These are phyloP conservation scores for Drosophila gunungcola DNA, from an alignment of 1,140 invertebrate genomes.

Conservation along the genomic window DNA sequence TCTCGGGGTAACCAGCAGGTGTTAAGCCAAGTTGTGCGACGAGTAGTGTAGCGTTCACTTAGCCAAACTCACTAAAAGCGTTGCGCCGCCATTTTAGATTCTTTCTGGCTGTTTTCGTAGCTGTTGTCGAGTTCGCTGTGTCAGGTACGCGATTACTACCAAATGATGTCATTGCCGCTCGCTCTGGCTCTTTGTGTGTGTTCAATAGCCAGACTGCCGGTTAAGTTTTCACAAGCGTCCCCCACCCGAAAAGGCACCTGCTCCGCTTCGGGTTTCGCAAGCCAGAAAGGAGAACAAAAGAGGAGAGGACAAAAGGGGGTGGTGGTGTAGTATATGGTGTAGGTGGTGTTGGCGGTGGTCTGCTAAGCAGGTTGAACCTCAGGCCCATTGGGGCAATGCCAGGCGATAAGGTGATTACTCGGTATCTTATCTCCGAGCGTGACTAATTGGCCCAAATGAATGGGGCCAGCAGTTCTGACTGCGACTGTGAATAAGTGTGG, in stretches of 20 bases:
- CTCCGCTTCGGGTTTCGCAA: conserved; percentile 46
- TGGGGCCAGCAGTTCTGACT: conserved; percentile 28
- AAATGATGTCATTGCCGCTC: conserved; percentile 77
- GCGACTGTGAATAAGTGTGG: conserved; percentile 28
- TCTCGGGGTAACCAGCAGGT: conserved; percentile 28
- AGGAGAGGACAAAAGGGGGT: too few relatives aligned
- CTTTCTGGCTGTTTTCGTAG: conserved; percentile 57
- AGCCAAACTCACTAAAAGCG: conserved; percentile 44
- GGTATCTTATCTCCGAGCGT: conserved; percentile 74
- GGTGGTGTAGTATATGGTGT: neutral
- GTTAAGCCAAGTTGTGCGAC: conserved; percentile 17
- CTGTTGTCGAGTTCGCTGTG: conserved; percentile 46
- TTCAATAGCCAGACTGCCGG: conserved; percentile 58
- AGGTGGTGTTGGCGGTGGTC: conserved; percentile 4
- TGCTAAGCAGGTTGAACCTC: conserved; percentile 41
- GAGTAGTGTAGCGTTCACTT: conserved; percentile 38
- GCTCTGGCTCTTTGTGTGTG: conserved; percentile 43
- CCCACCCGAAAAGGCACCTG: conserved; percentile 57
- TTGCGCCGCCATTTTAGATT: conserved; percentile 65
- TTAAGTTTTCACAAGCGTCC: conserved; percentile 48
- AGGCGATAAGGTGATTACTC: conserved; percentile 73
- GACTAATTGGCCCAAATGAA: conserved; percentile 75
- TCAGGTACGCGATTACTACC: conserved; percentile 50
- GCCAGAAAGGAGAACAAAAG: conserved; percentile 39
- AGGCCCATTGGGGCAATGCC: conserved; percentile 57